These are phyloP conservation scores for Pangasianodon gigas DNA, from an alignment of 2,113 vertebrate genomes.

Conservation along the genomic window DNA sequence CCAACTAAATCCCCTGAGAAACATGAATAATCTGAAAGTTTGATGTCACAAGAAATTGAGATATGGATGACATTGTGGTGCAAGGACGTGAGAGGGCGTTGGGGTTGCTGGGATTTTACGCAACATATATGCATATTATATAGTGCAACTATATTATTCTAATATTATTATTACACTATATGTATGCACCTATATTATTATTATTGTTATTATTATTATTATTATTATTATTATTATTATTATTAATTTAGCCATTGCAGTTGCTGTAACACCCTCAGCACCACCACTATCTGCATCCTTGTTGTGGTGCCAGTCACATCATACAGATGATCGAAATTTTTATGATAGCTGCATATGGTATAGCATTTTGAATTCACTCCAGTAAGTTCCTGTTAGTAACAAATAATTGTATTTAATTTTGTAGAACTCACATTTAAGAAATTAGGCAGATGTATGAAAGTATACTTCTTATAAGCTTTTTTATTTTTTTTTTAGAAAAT, in stretches of 20 bases:
- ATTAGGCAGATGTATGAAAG: neutral
- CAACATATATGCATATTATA: neutral
- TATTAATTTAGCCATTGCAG: neutral
- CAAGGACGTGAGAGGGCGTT: neutral
- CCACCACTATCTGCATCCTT: neutral
- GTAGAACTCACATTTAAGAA: neutral
- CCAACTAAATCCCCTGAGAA: constrained; percentile 33
- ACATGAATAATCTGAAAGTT: constrained; percentile 9
- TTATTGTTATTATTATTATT: neutral
- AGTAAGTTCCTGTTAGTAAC: neutral
- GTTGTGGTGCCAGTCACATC: neutral
- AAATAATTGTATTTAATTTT: neutral
- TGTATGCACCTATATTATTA: neutral
- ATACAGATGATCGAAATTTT: neutral
- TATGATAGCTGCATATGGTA: neutral
- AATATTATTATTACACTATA: neutral
- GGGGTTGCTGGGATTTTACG: neutral
- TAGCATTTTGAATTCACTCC: neutral
- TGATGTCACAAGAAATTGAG: neutral
- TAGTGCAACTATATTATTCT: neutral
- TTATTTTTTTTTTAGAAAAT: neutral
- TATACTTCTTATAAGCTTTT: neutral
- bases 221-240: constrained; percentile 11
- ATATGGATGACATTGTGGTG: neutral
- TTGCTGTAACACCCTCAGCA: neutral